These are phyloP conservation scores for Macropus fuliginosus DNA, from an alignment of 2,797 vertebrate species.

Conservation along the genomic window DNA sequence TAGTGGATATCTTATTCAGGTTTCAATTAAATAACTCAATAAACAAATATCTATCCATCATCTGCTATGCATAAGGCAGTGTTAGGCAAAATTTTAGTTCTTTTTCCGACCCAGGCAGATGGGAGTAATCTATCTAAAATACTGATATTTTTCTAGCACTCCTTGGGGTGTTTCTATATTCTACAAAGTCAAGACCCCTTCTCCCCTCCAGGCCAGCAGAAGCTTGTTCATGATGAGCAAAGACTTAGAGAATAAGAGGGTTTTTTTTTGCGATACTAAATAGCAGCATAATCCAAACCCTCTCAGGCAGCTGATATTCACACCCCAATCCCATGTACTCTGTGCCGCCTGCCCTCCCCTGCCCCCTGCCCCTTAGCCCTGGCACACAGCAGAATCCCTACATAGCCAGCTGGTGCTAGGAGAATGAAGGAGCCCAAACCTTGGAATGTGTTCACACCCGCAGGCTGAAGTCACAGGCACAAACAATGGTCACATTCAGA, in stretches of 20 bases:
- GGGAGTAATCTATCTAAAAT: neutral
- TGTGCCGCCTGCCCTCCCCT: neutral
- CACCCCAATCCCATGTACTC: neutral
- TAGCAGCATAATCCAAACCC: slow-evolving; percentile 14
- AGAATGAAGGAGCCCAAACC: slow-evolving; percentile 69
- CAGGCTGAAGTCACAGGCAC: slow-evolving; percentile 26
- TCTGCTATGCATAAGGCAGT: neutral
- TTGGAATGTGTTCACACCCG: slow-evolving; percentile 71
- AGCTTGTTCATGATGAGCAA: neutral
- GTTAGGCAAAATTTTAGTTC: neutral
- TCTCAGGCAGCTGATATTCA: neutral
- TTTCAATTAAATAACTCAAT: neutral
- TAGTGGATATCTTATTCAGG: neutral
- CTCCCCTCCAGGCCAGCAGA: neutral
- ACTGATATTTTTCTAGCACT: neutral
- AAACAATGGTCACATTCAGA: slow-evolving; percentile 77
- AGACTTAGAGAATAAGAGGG: neutral
- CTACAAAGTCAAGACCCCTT: neutral
- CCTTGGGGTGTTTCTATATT: neutral
- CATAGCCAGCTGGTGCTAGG: neutral
- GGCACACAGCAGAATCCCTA: neutral
- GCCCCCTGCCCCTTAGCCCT: neutral
- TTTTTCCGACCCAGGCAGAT: neutral
- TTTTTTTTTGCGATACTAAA: slow-evolving; percentile 27
- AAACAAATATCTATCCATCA: neutral